These are phyloP conservation scores for Erythrolamprus reginae DNA, from an alignment of 2,113 vertebrate species.

Conservation along the genomic window DNA sequence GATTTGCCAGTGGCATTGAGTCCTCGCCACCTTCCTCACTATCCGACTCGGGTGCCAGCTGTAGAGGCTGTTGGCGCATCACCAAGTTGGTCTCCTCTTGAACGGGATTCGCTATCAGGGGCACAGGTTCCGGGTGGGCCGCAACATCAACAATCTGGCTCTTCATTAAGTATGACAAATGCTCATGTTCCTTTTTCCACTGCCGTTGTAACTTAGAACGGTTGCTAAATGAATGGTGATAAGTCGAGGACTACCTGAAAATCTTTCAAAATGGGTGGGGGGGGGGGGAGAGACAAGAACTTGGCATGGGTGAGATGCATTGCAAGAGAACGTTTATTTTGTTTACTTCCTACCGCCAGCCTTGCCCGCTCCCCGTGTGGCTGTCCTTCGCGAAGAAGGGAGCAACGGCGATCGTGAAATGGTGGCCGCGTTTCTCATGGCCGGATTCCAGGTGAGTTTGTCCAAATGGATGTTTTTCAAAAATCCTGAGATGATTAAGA, in stretches of 20 bases:
- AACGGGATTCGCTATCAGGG: too few species aligned
- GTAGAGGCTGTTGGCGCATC: too few species aligned
- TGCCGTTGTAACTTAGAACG: too few species aligned
- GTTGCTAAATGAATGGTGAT: not conserved
- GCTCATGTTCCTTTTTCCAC: too few species aligned
- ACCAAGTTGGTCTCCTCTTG: too few species aligned
- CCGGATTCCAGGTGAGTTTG: constrained; percentile 81
- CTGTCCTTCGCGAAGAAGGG: constrained; percentile 85
- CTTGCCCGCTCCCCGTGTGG: constrained; percentile 69
- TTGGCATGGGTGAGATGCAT: not conserved
- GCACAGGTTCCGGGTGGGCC: too few species aligned
- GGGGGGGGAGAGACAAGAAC: not conserved
- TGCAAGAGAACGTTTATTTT: not conserved
- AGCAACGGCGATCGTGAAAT: constrained; percentile 95
- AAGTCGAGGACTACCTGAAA: not conserved
- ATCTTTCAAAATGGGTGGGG: not conserved
- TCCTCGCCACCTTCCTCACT: too few species aligned
- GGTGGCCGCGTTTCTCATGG: constrained; percentile 79
- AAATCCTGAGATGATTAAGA: not conserved
- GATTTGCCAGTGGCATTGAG: too few species aligned
- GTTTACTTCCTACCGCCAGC: constrained; percentile 20
- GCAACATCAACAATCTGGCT: too few species aligned
- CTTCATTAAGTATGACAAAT: too few species aligned
- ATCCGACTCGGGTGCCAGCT: too few species aligned
- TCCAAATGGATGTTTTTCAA: too few species aligned